Base-by-base conservation (phyloP, 2,797 vertebrate genomes). In the Mus minutoides region DNA sequence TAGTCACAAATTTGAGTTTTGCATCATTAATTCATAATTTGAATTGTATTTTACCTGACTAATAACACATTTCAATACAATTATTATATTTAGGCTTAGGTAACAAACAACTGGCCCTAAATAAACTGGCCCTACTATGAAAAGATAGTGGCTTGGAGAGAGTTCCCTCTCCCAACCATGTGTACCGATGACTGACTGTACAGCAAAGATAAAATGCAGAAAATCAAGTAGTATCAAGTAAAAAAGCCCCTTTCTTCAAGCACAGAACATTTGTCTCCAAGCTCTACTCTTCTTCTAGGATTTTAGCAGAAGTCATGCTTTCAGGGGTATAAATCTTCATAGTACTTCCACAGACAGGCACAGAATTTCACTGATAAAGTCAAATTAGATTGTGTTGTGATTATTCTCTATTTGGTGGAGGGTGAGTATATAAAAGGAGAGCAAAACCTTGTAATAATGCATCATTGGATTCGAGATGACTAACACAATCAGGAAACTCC, bases 21-120 rank as follows among this genome's bases (percentile, higher is more conserved):
- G 31, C 89, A 56, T 60, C 76, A 24, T 80, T 17, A 0, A 69
- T 76, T 88, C 75, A 88, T 4, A 77, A 0, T 90, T 88, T 52
- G 10, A 67, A 94, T 96, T 46, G 58, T 2, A 78, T 71, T 90
- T 75, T 85, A 16, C 7, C 17, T 52, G n/a, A 85, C 14, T 46
- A 90, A 73, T 73, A 40, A 71, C 24, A 69, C 73, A 89, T 83
- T 77, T 77, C 93, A 94, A 69, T 64, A 40, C 3, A 92, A 31
- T 64, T 75, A 52, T 95, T 83, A 43, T 1, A 64, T 12, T 17
- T 84, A 54, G 0, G 12, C 2, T 76, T 92, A 92, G 12, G 22
- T 19, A 88, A 94, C 76, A 90, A 49, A 83, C 26, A 94, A 92
- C 34, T 69, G 11, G n/a, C n/a, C n/a, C n/a, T n/a, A 31, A 95